Conservation (phyloP, 2,113 vertebrate genomes). For the Phalacrocorax carbo region DNA sequence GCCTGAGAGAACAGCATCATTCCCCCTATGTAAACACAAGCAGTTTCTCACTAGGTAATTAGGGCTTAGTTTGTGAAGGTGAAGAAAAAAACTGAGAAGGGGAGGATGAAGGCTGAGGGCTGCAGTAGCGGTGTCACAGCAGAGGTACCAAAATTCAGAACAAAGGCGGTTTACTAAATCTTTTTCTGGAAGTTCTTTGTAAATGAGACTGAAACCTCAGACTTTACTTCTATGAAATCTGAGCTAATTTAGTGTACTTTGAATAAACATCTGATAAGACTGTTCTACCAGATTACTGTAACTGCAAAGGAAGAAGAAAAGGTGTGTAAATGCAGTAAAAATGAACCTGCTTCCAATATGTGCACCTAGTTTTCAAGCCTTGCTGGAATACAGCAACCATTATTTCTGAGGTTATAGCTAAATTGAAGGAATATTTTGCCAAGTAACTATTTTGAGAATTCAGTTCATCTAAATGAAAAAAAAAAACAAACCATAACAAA, state of each 20-base stretch:
- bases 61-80: neutral
- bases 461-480: neutral
- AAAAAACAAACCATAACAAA: too few species aligned
- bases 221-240: neutral
- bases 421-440: neutral
- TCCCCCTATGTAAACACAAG: neutral
- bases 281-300: neutral
- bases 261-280: neutral
- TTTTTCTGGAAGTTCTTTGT: neutral
- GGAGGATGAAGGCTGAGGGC: neutral
- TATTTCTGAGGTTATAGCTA: neutral
- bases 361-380: neutral
- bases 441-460: neutral
- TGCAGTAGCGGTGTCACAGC: neutral
- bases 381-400: neutral
- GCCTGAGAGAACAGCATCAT: neutral
- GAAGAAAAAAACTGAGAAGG: neutral
- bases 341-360: neutral
- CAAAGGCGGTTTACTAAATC: neutral
- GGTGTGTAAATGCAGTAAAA: neutral
- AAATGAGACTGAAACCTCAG: neutral
- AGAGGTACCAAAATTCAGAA: neutral
- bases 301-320: neutral
- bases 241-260: neutral
- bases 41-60: neutral